phyloP scores from a whole-genome alignment of 2,113 vertebrate species.

The Gracilinanus agilis region DNA sequence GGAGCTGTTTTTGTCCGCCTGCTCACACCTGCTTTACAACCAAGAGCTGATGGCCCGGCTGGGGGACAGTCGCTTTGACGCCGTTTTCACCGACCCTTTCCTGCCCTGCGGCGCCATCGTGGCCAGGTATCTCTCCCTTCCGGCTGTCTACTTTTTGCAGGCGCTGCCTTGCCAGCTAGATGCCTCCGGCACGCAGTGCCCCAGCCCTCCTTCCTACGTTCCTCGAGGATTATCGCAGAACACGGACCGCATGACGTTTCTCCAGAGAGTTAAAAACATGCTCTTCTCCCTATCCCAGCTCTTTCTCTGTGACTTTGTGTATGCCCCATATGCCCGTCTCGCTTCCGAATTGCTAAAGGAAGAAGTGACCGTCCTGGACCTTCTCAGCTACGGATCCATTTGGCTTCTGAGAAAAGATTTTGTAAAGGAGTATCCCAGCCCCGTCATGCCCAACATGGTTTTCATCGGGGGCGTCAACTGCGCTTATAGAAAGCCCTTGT shows the following conservation, averaged over 20 bases:
- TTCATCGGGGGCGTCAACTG: constrained; percentile 83
- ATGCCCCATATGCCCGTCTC: constrained; percentile 79
- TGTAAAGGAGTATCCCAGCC: constrained; percentile 85
- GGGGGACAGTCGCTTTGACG: constrained; percentile 81
- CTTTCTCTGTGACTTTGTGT: constrained; percentile 83
- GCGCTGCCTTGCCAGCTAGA: constrained; percentile 88
- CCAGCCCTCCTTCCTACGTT: constrained; percentile 87
- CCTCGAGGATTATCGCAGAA: constrained; percentile 71
- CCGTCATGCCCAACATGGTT: constrained; percentile 92
- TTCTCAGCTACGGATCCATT: constrained; percentile 87
- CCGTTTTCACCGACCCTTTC: constrained; percentile 89
- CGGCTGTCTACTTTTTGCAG: constrained; percentile 85
- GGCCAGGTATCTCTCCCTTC: constrained; percentile 86
- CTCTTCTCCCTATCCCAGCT: constrained; percentile 64
- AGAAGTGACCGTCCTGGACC: constrained; percentile 80
- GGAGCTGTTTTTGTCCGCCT: constrained; percentile 70
- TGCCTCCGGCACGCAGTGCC: constrained; percentile 84
- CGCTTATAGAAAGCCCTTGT: constrained; percentile 47
- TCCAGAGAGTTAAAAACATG: constrained; percentile 86
- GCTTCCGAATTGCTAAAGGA: constrained; percentile 82
- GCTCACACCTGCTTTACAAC: constrained; percentile 86
- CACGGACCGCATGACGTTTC: constrained; percentile 87
- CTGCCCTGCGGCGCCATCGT: constrained; percentile 90
- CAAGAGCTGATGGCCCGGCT: constrained; percentile 84
- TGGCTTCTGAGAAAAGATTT: constrained; percentile 92